Conservation (phyloP, 2,888 invertebrate species). For the Asteroscopus sphinx region DNA sequence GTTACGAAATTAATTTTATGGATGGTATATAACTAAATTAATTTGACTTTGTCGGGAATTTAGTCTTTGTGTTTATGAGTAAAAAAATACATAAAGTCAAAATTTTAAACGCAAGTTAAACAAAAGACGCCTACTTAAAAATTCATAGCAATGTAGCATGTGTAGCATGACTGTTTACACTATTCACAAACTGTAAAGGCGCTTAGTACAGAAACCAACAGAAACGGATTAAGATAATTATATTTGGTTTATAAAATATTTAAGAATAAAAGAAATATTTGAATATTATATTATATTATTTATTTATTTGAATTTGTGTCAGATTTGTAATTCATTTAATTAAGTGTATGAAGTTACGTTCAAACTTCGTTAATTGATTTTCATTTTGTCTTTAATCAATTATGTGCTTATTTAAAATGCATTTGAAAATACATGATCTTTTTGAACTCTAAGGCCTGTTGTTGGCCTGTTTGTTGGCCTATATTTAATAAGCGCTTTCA, state of each 20-base stretch:
- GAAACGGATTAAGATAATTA: neutral
- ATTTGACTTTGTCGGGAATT: neutral
- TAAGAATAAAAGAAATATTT: neutral
- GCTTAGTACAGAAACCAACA: neutral
- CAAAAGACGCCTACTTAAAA: slow-evolving; percentile 37
- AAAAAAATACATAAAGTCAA: neutral
- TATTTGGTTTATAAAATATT: neutral
- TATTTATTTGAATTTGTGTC: too few relatives aligned
- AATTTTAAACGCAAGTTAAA: slow-evolving; percentile 2
- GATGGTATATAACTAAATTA: neutral
- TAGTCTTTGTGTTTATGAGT: neutral
- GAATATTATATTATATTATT: too few relatives aligned
- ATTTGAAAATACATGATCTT: too few relatives aligned
- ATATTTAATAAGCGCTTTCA: too few relatives aligned
- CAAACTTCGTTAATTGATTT: too few relatives aligned
- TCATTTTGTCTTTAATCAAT: too few relatives aligned
- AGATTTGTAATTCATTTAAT: too few relatives aligned
- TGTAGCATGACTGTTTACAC: slow-evolving; percentile 4
- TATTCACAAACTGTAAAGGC: slow-evolving; percentile 15
- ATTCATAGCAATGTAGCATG: slow-evolving; percentile 19
- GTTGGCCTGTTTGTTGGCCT: too few relatives aligned
- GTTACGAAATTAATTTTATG: neutral
- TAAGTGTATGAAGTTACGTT: too few relatives aligned
- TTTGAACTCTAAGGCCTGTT: too few relatives aligned
- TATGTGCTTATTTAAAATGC: too few relatives aligned